Conservation (phyloP, 1,140 invertebrate species). For the Meloidogyne floridensis region DNA sequence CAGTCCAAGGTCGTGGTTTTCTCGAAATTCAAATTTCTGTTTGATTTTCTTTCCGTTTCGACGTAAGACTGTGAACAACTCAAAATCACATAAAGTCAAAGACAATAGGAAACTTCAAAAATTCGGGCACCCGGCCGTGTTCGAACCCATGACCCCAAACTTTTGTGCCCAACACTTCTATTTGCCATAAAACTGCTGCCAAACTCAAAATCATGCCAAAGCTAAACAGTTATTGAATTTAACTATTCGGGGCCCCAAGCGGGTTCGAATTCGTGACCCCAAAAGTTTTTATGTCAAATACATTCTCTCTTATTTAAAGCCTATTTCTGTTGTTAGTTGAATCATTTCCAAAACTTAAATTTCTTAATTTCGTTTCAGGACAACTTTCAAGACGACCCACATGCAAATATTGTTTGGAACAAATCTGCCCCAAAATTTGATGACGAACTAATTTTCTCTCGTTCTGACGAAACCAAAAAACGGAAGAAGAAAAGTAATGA, state of each 20-base stretch:
- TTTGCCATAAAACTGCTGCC: no score
- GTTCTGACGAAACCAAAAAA: constrained; percentile 24
- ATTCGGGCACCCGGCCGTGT: neutral
- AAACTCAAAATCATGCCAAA: no score
- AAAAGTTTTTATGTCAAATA: neutral
- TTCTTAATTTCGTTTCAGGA: constrained; percentile 12
- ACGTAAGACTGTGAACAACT: no score
- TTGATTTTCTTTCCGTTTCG: no score
- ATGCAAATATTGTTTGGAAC: constrained; percentile 35
- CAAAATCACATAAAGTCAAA: neutral
- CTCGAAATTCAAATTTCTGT: neutral
- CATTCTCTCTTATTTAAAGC: no score
- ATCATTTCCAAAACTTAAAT: no score
- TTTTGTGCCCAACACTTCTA: no score
- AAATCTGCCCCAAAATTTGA: constrained; percentile 39
- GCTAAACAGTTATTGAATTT: no score
- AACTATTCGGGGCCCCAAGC: neutral
- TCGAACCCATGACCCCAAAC: neutral
- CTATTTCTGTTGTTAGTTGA: no score
- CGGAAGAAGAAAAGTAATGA: constrained; percentile 16
- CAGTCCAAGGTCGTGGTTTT: neutral
- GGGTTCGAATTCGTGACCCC: neutral
- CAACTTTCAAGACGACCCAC: constrained; percentile 41
- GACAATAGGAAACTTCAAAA: neutral
- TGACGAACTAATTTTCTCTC: constrained; percentile 31